Evolutionary conservation across 2,888 invertebrate species (phyloP).

Genomic region (Mimumesa dahlbomi): DNA sequence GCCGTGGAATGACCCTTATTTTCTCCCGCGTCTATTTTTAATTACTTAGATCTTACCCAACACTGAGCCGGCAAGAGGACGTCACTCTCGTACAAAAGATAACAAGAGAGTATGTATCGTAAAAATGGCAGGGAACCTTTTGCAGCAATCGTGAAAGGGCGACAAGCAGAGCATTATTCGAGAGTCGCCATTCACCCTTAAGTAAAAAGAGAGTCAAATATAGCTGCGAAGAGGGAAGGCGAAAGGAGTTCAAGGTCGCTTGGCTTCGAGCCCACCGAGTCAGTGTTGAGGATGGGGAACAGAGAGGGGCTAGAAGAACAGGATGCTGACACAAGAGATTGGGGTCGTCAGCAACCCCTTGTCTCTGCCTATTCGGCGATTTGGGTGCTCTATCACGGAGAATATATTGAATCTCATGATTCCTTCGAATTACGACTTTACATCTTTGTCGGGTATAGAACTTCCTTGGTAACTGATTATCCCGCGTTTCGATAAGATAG

Average conservation of each 20-base stretch:
- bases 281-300: constrained; percentile 12
- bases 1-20: too few species aligned
- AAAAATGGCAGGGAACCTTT: constrained; percentile 15
- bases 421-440: neutral
- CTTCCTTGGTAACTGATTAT: too few species aligned
- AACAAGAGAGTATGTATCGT: neutral
- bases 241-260: constrained; percentile 70
- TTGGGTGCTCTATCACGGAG: constrained; percentile 8
- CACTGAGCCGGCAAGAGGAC: too few species aligned
- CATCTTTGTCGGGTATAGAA: too few species aligned
- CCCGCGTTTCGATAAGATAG: too few species aligned
- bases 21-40: too few species aligned
- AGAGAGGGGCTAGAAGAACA: constrained; percentile 29
- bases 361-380: constrained; percentile 39
- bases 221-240: constrained; percentile 49
- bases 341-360: constrained; percentile 56
- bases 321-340: constrained; percentile 68
- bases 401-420: constrained; percentile 40
- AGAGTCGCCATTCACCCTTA: constrained; percentile 59
- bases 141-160: constrained; percentile 33
- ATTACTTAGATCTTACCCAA: too few species aligned
- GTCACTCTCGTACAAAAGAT: too few species aligned
- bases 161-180: constrained; percentile 55
- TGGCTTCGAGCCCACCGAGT: constrained; percentile 60
- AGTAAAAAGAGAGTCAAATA: constrained; percentile 63